A percentile compares a stretch with the other conserved stretches of the same genome.
Evolutionary conservation across 2,888 invertebrate species (phyloP).

Genomic region (Azorinus chamasolen): DNA sequence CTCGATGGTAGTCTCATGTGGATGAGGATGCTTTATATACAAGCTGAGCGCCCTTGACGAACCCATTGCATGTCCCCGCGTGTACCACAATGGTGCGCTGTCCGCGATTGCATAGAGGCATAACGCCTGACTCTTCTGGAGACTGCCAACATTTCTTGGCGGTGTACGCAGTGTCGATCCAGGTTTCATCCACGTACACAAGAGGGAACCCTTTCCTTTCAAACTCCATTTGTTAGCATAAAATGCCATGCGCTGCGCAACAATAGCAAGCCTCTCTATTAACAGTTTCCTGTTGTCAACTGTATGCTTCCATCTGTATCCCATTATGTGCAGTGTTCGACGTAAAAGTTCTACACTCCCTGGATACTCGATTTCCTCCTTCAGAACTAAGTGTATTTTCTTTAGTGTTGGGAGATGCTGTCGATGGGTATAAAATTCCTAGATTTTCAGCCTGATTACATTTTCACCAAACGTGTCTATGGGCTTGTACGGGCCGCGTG

Average conservation of each 20-base stretch:
- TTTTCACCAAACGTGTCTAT: constrained; percentile 17
- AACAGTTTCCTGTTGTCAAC: constrained; percentile 29
- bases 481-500: background rate
- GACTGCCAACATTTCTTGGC: constrained; percentile 40
- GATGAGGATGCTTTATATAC: constrained; percentile 7
- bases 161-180: constrained; percentile 32
- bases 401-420: constrained; percentile 17
- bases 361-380: no score
- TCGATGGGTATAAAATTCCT: constrained; percentile 20
- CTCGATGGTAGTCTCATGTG: constrained; percentile 23
- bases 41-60: constrained; percentile 11
- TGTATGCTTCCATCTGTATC: constrained; percentile 25
- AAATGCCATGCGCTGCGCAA: constrained; percentile 13
- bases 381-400: constrained; percentile 11
- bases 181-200: constrained; percentile 37
- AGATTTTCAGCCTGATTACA: constrained; percentile 8
- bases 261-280: constrained; percentile 8
- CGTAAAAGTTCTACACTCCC: no score
- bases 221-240: constrained; percentile 23
- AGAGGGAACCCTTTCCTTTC: constrained; percentile 12
- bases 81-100: constrained; percentile 31
- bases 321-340: constrained; percentile 3
- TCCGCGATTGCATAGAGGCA: constrained; percentile 2
- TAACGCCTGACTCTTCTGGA: background rate
- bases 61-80: constrained; percentile 13